Evolutionary conservation across 92 coral and sea anemone species (phyloP).

Genomic region (Galaxea fascicularis): DNA sequence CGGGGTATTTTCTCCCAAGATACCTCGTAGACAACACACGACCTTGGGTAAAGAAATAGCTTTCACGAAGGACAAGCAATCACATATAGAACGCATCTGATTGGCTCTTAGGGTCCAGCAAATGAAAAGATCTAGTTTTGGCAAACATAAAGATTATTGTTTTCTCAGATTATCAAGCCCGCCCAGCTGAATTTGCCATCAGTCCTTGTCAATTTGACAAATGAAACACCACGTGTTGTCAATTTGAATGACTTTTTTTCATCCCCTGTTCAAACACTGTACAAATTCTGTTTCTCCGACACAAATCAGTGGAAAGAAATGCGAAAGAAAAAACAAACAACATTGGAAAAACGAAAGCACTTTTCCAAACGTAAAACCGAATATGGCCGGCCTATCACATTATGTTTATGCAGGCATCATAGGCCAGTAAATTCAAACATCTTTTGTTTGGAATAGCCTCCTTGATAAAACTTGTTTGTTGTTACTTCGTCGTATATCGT

Average conservation of each 20-base stretch:
- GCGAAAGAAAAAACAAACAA: background rate
- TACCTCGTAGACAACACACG: constrained; percentile 78
- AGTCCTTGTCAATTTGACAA: constrained; percentile 19
- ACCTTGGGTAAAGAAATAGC: constrained; percentile 80
- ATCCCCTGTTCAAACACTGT: background rate
- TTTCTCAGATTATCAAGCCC: constrained; percentile 75
- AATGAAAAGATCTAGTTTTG: constrained; percentile 81
- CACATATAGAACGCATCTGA: constrained; percentile 59
- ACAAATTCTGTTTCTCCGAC: background rate
- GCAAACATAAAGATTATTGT: constrained; percentile 92
- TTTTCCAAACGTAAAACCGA: background rate
- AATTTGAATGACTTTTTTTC: background rate
- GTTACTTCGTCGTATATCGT: background rate
- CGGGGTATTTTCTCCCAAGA: constrained; percentile 69
- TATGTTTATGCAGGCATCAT: constrained; percentile 39
- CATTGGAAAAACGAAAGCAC: too few relatives aligned
- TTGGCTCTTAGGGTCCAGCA: constrained; percentile 68
- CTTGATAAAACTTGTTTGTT: constrained; percentile 21
- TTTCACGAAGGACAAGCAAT: constrained; percentile 78
- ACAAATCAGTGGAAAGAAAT: background rate
- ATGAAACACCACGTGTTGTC: constrained; percentile 44
- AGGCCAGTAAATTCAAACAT: constrained; percentile 27
- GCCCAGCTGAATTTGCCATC: constrained; percentile 72
- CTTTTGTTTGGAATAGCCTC: constrained; percentile 32
- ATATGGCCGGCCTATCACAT: constrained; percentile 21